Evolutionary conservation across 2,888 invertebrate species (phyloP).

Genomic region (Drosophila cognata): DNA sequence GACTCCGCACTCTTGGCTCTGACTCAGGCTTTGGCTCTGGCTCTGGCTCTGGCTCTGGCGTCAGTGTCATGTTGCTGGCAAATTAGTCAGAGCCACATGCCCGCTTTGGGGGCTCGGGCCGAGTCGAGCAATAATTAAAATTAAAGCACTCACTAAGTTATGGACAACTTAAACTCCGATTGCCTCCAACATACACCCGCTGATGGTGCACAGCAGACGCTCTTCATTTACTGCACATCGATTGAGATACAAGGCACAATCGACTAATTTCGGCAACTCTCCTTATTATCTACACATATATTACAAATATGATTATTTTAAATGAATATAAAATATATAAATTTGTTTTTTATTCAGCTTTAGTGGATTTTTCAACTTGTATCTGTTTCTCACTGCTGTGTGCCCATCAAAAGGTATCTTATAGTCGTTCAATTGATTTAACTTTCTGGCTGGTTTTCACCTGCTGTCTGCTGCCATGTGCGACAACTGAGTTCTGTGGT

Average conservation of each 20-base stretch:
- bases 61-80: slow-evolving; percentile 76
- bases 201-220: slow-evolving; percentile 18
- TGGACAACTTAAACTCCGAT: slow-evolving; percentile 34
- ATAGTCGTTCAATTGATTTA: not conserved
- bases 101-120: slow-evolving; percentile 17
- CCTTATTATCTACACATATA: not conserved
- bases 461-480: slow-evolving; percentile 44
- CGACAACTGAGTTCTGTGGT: slow-evolving; percentile 65
- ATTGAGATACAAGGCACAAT: not conserved
- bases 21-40: slow-evolving; percentile 14
- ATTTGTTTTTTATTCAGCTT: not conserved
- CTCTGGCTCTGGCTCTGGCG: slow-evolving; percentile 24
- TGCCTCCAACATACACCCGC: not conserved
- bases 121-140: slow-evolving; percentile 67
- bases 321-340: not conserved
- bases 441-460: slow-evolving; percentile 36
- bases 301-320: not conserved
- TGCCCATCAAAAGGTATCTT: slow-evolving; percentile 2
- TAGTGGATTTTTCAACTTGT: not conserved
- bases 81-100: slow-evolving; percentile 64
- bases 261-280: not conserved
- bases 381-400: not conserved
- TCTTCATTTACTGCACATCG: slow-evolving; percentile 18
- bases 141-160: slow-evolving; percentile 74
- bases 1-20: slow-evolving; percentile 13